Evolutionary conservation across 2,797 vertebrate genomes (phyloP).

Genomic region (Spinibarbus caldwelli): DNA sequence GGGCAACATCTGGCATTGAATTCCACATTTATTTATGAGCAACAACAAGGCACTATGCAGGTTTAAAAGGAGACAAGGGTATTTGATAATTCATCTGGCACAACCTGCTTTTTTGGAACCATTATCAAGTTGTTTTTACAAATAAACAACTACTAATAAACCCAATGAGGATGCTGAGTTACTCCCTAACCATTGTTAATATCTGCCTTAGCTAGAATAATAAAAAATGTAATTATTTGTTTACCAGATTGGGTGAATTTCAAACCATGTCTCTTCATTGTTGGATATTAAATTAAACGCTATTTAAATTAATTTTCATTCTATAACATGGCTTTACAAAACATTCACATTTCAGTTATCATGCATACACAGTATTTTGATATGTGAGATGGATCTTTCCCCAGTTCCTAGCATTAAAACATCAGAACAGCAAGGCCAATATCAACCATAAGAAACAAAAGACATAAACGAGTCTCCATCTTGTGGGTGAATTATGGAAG

Average conservation of each 20-base stretch:
- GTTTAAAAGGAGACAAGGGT: constrained; percentile 43
- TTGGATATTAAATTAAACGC: not conserved
- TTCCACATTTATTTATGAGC: constrained; percentile 54
- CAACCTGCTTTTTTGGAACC: constrained; percentile 49
- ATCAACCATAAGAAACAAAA: not conserved
- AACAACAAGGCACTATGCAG: constrained; percentile 41
- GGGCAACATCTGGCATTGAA: constrained; percentile 62
- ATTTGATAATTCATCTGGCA: constrained; percentile 47
- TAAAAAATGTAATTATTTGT: not conserved
- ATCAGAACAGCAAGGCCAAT: not conserved
- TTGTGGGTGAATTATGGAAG: constrained; percentile 54
- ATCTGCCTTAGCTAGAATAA: constrained; percentile 27
- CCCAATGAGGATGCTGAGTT: not conserved
- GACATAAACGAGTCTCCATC: constrained; percentile 55
- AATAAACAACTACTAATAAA: constrained; percentile 46
- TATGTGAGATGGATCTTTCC: not conserved
- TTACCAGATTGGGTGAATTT: not conserved
- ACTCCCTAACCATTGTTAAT: not conserved
- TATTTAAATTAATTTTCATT: not conserved
- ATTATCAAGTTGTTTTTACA: constrained; percentile 49
- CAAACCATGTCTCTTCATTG: not conserved
- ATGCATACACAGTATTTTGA: not conserved
- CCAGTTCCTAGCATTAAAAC: not conserved
- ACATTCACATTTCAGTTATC: not conserved
- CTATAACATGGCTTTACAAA: not conserved